These are phyloP conservation scores for Sebastes diaconus DNA, from an alignment of 2,797 vertebrate species.

Conservation along the genomic window DNA sequence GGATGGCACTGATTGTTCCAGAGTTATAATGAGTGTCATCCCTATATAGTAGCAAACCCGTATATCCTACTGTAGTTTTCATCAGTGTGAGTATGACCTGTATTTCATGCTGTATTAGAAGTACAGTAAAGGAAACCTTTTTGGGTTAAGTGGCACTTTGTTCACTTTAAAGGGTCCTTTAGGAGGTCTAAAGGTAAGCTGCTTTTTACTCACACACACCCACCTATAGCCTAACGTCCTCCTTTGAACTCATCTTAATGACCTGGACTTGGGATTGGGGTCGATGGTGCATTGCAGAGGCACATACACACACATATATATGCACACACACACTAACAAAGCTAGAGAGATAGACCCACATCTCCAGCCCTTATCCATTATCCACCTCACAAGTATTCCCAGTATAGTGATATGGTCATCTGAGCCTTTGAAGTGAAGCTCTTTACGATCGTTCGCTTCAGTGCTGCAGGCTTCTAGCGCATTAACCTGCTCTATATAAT, in stretches of 20 bases:
- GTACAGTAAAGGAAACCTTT: neutral
- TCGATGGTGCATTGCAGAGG: constrained; percentile 39
- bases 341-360: neutral
- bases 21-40: neutral
- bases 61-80: neutral
- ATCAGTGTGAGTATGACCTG: neutral
- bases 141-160: neutral
- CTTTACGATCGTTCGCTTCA: constrained; percentile 14
- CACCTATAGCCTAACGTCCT: neutral
- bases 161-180: neutral
- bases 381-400: constrained; percentile 10
- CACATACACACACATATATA: neutral
- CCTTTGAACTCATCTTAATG: constrained; percentile 25
- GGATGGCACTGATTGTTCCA: neutral
- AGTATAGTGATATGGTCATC: constrained; percentile 16
- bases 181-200: neutral
- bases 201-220: neutral
- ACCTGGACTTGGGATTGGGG: constrained; percentile 47
- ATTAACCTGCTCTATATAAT: constrained; percentile 24
- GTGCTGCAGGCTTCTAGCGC: neutral
- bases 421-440: constrained; percentile 48
- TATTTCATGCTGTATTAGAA: neutral
- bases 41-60: neutral
- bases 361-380: neutral
- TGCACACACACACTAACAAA: neutral